phyloP scores from a whole-genome alignment of 2,113 vertebrate genomes.

The Laticauda colubrina region DNA sequence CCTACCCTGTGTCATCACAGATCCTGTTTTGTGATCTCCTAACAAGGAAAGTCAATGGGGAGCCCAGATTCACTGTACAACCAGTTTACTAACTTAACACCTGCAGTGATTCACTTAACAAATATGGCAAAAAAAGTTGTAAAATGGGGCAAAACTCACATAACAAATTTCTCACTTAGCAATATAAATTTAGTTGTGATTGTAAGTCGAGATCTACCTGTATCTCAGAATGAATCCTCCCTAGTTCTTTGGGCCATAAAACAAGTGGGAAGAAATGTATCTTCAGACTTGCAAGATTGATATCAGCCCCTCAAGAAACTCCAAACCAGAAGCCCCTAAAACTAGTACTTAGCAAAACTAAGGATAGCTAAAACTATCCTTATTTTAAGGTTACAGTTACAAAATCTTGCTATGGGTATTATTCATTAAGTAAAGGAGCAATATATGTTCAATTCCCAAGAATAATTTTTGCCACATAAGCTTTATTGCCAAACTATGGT shows the following conservation, averaged over 20 bases:
- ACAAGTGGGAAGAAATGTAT: neutral
- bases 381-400: neutral
- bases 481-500: neutral
- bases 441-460: neutral
- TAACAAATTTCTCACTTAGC: no score
- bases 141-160: no score
- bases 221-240: neutral
- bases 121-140: no score
- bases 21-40: no score
- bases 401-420: neutral
- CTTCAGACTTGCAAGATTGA: neutral
- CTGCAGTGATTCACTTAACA: no score
- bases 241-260: neutral
- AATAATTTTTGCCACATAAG: neutral
- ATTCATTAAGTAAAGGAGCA: neutral
- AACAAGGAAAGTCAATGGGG: no score
- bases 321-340: neutral
- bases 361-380: neutral
- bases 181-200: no score
- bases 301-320: neutral
- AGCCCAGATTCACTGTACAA: no score
- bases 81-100: no score
- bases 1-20: no score
- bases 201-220: no score
- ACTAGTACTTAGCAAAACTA: no score